phyloP scores from a whole-genome alignment of 37 sponge, comb jelly and placozoan genomes.

The Corticium candelabrum region DNA sequence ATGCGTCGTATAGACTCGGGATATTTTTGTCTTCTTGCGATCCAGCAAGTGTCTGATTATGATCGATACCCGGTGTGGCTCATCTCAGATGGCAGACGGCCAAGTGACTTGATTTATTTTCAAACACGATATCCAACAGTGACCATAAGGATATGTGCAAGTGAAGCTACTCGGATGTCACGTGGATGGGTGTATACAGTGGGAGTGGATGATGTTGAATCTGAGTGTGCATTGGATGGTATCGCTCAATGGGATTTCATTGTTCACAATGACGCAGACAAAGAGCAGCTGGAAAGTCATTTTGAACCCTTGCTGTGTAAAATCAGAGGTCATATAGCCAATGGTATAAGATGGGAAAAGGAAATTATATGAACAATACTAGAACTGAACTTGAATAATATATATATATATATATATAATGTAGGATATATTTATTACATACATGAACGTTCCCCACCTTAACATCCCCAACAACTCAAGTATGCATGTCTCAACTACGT shows the following conservation, averaged over 20 bases:
- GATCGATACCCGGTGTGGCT: slow-evolving; percentile 54
- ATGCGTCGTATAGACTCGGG: slow-evolving; percentile 43
- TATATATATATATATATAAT: too few relatives aligned
- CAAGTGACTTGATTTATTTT: slow-evolving; percentile 75
- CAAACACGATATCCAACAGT: slow-evolving; percentile 8
- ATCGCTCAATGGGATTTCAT: slow-evolving; percentile 36
- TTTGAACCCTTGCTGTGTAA: background rate
- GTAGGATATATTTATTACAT: too few relatives aligned
- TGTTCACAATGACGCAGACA: slow-evolving; percentile 37
- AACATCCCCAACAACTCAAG: too few relatives aligned
- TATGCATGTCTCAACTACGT: too few relatives aligned
- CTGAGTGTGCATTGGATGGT: slow-evolving; percentile 84
- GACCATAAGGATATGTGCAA: slow-evolving; percentile 52
- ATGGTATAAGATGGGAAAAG: too few relatives aligned
- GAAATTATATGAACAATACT: too few relatives aligned
- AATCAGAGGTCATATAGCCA: too few relatives aligned
- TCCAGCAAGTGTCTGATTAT: slow-evolving; percentile 16
- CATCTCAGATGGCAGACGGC: slow-evolving; percentile 69
- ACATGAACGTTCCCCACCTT: too few relatives aligned
- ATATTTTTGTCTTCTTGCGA: slow-evolving; percentile 78
- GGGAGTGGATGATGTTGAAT: slow-evolving; percentile 74
- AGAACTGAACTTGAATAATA: too few relatives aligned
- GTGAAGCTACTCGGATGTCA: slow-evolving; percentile 31
- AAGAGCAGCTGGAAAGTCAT: background rate
- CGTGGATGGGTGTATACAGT: slow-evolving; percentile 75